Evolutionary conservation across 2,888 invertebrate species (phyloP), one percentile per base, ranked within the genome.

Genomic region (Drosophila planitibia): DNA sequence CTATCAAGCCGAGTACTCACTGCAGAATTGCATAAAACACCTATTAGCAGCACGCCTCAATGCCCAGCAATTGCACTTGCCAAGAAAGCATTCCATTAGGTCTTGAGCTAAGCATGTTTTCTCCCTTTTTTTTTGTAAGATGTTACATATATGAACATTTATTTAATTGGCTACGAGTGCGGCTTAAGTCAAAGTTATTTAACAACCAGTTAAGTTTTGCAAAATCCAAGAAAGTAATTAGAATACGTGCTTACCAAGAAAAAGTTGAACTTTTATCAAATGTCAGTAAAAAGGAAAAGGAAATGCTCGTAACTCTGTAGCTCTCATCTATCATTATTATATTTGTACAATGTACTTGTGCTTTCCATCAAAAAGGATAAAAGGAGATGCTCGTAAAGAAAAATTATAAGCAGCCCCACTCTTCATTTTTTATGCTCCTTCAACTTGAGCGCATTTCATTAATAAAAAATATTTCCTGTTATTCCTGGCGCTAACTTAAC

Each of bases 1-100:
- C 76, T 44, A 30, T 39, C 44, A 35, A 58, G 68, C 57, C 54
- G 55, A 55, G 51, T 69, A 59, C 51, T 78, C 63, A 57, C 37
- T 47, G 52, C 39, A 57, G 22, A 22, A 70, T 74, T 74, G 75
- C 88, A 85, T 82, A 74, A 81, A 81, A 79, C 83, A 76, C 69
- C 80, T 74, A 87, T 87, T 87, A 81, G 85, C 44, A 71, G 79
- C 85, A 88, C 81, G 85, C 83, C 79, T 79, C 81, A 88, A 85
- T 85, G 79, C 85, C 70, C 68, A 37, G 65, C 47, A 84, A 85
- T 71, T 76, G 81, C 73, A 63, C 57, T 54, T 78, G 63, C 74
- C 41, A 25, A 30, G 52, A 70, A 74, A 49, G 61, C 32, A 59
- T 70, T 64, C 37, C 65, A 60, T 55, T 51, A 47, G 5, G 51